A percentile compares a stretch with the other conserved stretches of the same genome.
Conservation (phyloP, 2,797 vertebrate genomes). For the Xenentodon cancila region DNA sequence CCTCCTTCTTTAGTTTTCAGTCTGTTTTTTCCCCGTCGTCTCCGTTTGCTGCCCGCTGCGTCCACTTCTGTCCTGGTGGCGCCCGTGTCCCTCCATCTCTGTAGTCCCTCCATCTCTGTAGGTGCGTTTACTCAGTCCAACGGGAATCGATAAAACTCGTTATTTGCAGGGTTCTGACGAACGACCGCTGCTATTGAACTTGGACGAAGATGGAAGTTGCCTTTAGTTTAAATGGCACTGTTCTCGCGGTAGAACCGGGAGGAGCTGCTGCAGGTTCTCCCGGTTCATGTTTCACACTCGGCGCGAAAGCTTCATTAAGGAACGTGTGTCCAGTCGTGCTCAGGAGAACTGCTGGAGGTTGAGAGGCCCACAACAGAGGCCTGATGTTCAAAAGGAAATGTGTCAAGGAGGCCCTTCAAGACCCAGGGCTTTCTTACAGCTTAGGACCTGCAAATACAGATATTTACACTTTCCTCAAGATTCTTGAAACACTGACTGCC, state of each 20-base stretch:
- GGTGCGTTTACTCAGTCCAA: slow-evolving; percentile 26
- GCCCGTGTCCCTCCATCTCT: slow-evolving; percentile 32
- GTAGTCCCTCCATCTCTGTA: slow-evolving; percentile 27
- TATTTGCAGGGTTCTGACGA: slow-evolving; percentile 54
- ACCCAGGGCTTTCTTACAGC: no score
- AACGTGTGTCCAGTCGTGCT: background rate
- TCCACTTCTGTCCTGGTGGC: slow-evolving; percentile 33
- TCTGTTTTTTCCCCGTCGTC: slow-evolving; percentile 23
- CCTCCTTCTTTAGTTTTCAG: slow-evolving; percentile 42
- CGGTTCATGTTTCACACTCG: slow-evolving; percentile 17
- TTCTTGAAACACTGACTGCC: background rate
- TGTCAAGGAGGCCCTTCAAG: background rate
- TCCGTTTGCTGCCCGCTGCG: slow-evolving; percentile 24
- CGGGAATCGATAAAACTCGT: slow-evolving; percentile 54
- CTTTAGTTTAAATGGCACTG: slow-evolving; percentile 36
- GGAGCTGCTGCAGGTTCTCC: slow-evolving; percentile 26
- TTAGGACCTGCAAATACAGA: no score
- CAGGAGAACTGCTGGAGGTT: background rate
- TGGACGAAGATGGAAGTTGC: slow-evolving; percentile 33
- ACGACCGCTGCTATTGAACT: slow-evolving; percentile 59
- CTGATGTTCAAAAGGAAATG: background rate
- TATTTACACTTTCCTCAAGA: background rate
- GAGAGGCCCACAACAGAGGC: background rate
- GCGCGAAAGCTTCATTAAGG: slow-evolving; percentile 8
- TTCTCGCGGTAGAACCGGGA: slow-evolving; percentile 29